These are phyloP conservation scores for Agriotes lineatus DNA, from an alignment of 2,888 invertebrate species.

Conservation along the genomic window DNA sequence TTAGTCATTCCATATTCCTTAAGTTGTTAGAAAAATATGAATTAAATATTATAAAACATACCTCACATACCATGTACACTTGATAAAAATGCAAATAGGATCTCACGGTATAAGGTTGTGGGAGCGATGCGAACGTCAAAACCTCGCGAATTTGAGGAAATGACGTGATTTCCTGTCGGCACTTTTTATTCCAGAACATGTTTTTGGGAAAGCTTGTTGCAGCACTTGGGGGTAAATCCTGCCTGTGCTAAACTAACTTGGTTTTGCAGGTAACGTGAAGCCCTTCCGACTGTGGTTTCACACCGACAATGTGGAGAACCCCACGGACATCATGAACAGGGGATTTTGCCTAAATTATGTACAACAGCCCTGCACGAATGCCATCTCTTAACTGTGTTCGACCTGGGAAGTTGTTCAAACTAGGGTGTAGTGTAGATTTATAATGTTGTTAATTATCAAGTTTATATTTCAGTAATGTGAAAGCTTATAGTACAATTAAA, in stretches of 20 bases:
- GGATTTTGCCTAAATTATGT: constrained; percentile 88
- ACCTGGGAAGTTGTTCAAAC: background rate
- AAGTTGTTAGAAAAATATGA: too few species aligned
- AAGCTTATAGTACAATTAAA: too few species aligned
- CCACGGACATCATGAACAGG: constrained; percentile 79
- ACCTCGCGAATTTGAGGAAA: constrained; percentile 3
- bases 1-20: too few species aligned
- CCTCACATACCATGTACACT: too few species aligned
- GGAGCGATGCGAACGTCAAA: background rate
- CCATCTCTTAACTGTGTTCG: constrained; percentile 45
- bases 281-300: constrained; percentile 86
- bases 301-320: constrained; percentile 82
- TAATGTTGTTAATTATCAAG: too few species aligned
- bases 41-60: too few species aligned
- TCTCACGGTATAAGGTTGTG: background rate
- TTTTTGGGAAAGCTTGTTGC: background rate
- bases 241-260: too few species aligned
- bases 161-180: constrained; percentile 11
- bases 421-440: too few species aligned
- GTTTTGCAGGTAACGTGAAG: constrained; percentile 79
- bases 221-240: too few species aligned
- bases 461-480: too few species aligned
- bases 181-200: background rate
- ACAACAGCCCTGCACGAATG: constrained; percentile 86
- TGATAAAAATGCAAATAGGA: too few species aligned